Conservation (phyloP, 2,113 vertebrate species). For the Rhodinocichla rosea region DNA sequence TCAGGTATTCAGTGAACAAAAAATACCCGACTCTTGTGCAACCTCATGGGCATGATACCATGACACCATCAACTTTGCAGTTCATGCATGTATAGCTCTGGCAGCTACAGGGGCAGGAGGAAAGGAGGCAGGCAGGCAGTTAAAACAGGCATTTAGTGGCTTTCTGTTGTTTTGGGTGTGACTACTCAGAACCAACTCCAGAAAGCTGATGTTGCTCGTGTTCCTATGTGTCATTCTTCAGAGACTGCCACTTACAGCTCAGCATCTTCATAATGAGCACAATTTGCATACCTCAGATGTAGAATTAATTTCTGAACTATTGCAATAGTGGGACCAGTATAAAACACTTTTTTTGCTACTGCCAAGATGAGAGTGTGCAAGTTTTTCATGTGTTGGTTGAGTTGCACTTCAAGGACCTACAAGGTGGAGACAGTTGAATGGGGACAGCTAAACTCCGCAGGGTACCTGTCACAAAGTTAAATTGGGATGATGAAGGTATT, state of each 20-base stretch:
- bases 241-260: background rate
- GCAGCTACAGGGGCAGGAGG: background rate
- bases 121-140: background rate
- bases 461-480: background rate
- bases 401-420: background rate
- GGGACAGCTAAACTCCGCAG: background rate
- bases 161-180: background rate
- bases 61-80: background rate
- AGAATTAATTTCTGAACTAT: background rate
- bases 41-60: background rate
- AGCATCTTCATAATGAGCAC: background rate
- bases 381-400: background rate
- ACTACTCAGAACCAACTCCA: background rate
- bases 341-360: background rate
- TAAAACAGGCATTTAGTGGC: background rate
- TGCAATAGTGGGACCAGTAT: background rate
- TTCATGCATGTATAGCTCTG: fast-evolving
- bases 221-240: background rate
- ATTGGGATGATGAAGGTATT: background rate
- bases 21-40: background rate
- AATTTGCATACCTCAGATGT: background rate
- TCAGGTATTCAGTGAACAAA: background rate
- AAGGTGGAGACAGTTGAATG: background rate
- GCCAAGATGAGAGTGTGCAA: background rate
- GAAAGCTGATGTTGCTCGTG: background rate